Evolutionary conservation across 2,888 invertebrate species (phyloP).

Genomic region (Ariolimax columbianus): DNA sequence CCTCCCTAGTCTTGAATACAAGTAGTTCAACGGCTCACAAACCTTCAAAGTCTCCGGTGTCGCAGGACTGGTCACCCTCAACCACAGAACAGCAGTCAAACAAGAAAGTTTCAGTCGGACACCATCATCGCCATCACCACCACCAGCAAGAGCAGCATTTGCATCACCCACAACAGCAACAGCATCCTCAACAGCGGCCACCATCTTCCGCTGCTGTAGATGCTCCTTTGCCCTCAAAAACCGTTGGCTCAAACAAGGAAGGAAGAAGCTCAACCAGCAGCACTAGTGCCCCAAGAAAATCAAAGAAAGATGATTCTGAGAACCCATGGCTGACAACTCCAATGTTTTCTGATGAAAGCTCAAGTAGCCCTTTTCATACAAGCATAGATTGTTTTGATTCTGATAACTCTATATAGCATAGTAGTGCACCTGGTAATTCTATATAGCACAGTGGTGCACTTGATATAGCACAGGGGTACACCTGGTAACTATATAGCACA

Average conservation of each 20-base stretch:
- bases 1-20: slow-evolving; percentile 3
- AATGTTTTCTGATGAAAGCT: slow-evolving; percentile 56
- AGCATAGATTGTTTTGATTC: slow-evolving; percentile 53
- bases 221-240: slow-evolving; percentile 7
- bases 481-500: no score
- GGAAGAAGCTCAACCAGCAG: slow-evolving; percentile 26
- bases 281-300: slow-evolving; percentile 14
- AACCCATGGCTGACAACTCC: slow-evolving; percentile 44
- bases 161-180: neutral
- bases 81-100: neutral
- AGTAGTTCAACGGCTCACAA: neutral
- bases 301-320: slow-evolving; percentile 40
- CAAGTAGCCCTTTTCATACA: slow-evolving; percentile 54
- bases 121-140: slow-evolving; percentile 19
- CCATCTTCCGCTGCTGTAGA: neutral
- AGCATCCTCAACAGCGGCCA: slow-evolving; percentile 17
- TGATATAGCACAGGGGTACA: no score
- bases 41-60: neutral
- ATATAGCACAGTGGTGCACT: neutral
- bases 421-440: neutral
- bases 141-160: slow-evolving; percentile 20
- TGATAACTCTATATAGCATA: slow-evolving; percentile 41
- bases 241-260: slow-evolving; percentile 3
- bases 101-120: slow-evolving; percentile 6
- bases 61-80: slow-evolving; percentile 10